Evolutionary conservation across 1,140 invertebrate genomes (phyloP).

Genomic region (Alviniconcha marisindica): DNA sequence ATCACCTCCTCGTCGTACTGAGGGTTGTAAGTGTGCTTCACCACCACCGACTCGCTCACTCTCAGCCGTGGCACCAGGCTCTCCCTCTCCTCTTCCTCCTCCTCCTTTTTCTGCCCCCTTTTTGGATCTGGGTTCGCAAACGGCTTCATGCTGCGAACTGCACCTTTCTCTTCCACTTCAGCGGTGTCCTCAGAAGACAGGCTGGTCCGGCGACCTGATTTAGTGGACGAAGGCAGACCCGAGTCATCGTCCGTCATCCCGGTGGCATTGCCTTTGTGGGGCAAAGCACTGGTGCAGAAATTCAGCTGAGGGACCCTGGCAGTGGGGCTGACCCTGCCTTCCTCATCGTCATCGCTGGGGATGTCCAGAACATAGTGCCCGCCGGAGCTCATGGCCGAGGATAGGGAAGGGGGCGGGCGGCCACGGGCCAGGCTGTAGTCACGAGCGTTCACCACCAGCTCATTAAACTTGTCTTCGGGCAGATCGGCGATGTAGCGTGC

Average conservation of each 20-base stretch:
- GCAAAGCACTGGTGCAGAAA: not conserved
- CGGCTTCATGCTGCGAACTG: not conserved
- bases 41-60: constrained; percentile 1
- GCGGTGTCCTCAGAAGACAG: constrained; percentile 22
- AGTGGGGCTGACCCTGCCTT: not conserved
- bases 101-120: too few relatives aligned
- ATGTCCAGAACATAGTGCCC: constrained; percentile 45
- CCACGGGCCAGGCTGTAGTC: constrained; percentile 64
- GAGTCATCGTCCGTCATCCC: constrained; percentile 21
- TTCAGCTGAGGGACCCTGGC: not conserved
- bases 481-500: constrained; percentile 63
- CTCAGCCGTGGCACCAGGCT: constrained; percentile 45
- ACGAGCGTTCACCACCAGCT: constrained; percentile 60
- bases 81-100: constrained; percentile 57
- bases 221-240: constrained; percentile 23
- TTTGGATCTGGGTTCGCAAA: too few relatives aligned
- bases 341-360: constrained; percentile 50
- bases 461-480: constrained; percentile 64
- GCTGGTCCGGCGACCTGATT: not conserved
- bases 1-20: constrained; percentile 67
- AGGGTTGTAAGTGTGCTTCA: not conserved
- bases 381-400: constrained; percentile 16
- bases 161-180: constrained; percentile 40
- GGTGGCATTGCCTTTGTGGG: not conserved
- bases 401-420: constrained; percentile 11